phyloP scores from a whole-genome alignment of 2,888 invertebrate species.

The Drosophila putrida region DNA sequence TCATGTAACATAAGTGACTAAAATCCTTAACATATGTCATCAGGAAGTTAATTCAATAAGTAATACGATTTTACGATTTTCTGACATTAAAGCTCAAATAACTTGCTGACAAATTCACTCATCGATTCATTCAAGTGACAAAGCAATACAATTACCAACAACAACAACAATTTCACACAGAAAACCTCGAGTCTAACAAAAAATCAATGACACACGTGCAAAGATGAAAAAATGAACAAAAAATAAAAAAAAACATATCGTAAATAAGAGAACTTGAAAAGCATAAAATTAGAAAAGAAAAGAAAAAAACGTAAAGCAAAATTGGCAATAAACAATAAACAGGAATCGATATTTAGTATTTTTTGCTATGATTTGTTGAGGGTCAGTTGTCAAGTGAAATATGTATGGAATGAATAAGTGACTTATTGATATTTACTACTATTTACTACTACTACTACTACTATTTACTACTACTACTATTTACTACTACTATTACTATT shows the following conservation, averaged over 20 bases:
- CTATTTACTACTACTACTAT: no score
- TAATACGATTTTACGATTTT: no score
- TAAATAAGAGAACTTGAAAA: constrained; percentile 27
- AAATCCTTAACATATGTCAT: no score
- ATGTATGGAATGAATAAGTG: constrained; percentile 4
- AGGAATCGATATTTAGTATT: constrained; percentile 38
- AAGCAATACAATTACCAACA: neutral
- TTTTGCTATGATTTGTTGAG: constrained; percentile 43
- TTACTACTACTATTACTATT: no score
- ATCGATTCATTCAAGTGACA: constrained; percentile 18
- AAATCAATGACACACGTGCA: constrained; percentile 57
- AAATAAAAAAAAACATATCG: constrained; percentile 1
- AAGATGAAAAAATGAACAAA: constrained; percentile 20
- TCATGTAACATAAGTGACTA: no score
- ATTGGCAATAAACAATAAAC: constrained; percentile 34
- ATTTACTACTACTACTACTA: no score
- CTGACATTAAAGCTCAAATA: no score
- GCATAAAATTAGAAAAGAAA: constrained; percentile 1
- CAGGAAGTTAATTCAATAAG: no score
- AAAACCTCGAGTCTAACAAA: constrained; percentile 21
- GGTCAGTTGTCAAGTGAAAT: constrained; percentile 34
- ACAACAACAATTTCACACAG: neutral
- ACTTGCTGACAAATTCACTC: constrained; percentile 1
- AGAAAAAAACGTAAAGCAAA: constrained; percentile 26
- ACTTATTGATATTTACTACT: constrained; percentile 1